Evolutionary conservation across 2,888 invertebrate genomes (phyloP), one percentile per base, ranked within the genome.

Genomic region (Meteorus colon): DNA sequence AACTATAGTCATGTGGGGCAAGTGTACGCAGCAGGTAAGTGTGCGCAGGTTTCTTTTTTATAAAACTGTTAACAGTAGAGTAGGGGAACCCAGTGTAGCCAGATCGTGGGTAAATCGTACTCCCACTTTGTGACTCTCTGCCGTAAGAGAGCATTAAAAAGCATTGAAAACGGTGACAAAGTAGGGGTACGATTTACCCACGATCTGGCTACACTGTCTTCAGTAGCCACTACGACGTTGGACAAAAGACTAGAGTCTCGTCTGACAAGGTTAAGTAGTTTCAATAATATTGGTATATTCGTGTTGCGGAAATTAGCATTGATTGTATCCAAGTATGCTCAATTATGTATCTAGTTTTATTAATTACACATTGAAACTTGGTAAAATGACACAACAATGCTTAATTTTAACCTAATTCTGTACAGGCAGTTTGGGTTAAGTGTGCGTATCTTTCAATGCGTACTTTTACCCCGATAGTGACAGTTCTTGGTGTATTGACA

Each of bases 1-100:
- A n/a, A n/a, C n/a, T n/a, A n/a, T n/a, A 68, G 68, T 48, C 68
- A 68, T 68, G 68, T 68, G 68, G 48, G 68, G 68, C 68, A 68
- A 68, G 68, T 51, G 8, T 68, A 19, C 68, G 68, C 68, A 68
- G 68, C 48, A 45, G 68, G 68, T 68, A 68, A 68, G 68, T 68
- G 24, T 68, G 48, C 48, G 68, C 68, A 68, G 24, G 29, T 19
- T 41, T 41, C 5, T 68, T 68, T 41, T 34, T 34, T 34, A 37
- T 67, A 10, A 67, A 67, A 67, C 45, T 34, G 67, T 67, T 37
- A 19, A 67, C 16, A 67, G 67, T 67, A 67, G 67, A 67, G n/a
- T n/a, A n/a, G n/a, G n/a, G n/a, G n/a, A n/a, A n/a, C n/a, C n/a
- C n/a, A n/a, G n/a, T n/a, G n/a, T n/a, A n/a, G n/a, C n/a, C n/a